Base-by-base conservation (phyloP, 2,888 invertebrate species). In the Lordiphosa fenestrarum region DNA sequence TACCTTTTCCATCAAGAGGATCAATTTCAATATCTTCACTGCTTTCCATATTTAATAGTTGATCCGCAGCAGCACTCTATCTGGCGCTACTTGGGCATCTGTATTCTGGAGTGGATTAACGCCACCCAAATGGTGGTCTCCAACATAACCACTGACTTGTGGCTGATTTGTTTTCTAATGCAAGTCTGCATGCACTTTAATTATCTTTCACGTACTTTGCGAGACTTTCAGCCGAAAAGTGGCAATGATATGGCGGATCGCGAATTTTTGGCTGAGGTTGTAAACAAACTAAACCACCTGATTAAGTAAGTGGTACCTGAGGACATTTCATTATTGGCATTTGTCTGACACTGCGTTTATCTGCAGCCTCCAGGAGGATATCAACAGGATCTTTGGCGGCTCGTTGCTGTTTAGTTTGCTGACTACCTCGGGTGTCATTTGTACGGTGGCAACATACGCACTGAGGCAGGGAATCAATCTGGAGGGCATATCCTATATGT, bases 161-260 rank as follows among this genome's bases (percentile, higher is more conserved):
- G 76, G 80, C 52, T 85, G 39, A 52, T 86, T 3, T 70, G 60
- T 21, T 74, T 77, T 36, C 66, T 73, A 4, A 44, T 67, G 10
- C 88, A 87, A 62, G 64, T 87, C 35, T 83, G 77, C 56, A 80
- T 87, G 73, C 87, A 87, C 37, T 71, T 87, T 10, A 73, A 75
- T 21, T 66, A 74, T 36, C 66, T 86, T 12, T 70, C 70, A 0
- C 53, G 60, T 12, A 51, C 64, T 3, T 40, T 87, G 9, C 59
- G 80, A 33, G 50, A 39, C 2, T 80, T 78, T 51, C 36, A 68
- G 4, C 84, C 87, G 1, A 58, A 62, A 15, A 25, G 36, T 21
- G 47, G 35, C 0, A 35, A 55, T n/a, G 71, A 66, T 6, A 6
- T 10, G 0, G 13, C 9, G 0, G 78, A 73, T 19, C 39, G 40